Percentiles rank a stretch among this genome's conserved stretches.
Evolutionary conservation across 2,113 vertebrate genomes (phyloP).

Genomic region (Heloderma charlesbogerti): DNA sequence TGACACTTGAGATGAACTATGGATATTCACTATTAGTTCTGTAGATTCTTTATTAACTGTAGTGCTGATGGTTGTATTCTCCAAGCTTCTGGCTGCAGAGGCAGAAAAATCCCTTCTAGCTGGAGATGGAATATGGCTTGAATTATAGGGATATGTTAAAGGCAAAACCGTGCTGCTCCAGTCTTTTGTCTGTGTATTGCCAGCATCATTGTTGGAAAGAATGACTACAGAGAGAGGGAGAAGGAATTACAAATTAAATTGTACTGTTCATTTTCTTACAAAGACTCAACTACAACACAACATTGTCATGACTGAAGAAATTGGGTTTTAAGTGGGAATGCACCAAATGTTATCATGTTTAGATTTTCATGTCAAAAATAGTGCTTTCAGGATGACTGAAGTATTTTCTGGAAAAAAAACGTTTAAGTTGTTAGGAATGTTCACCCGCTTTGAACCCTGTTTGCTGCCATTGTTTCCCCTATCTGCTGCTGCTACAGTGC

Average conservation of each 20-base stretch:
- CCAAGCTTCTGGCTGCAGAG: neutral
- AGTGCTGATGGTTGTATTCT: neutral
- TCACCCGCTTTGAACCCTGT: too few relatives aligned
- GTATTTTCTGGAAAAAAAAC: neutral
- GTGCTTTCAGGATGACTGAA: neutral
- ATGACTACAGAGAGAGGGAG: slow-evolving; percentile 50
- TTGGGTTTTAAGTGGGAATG: neutral
- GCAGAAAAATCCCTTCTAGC: slow-evolving; percentile 30
- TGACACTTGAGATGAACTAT: neutral
- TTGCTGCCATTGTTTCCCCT: neutral
- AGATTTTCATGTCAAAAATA: neutral
- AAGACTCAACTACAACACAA: neutral
- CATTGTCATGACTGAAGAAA: neutral
- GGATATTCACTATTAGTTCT: accelerated
- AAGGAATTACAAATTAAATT: slow-evolving; percentile 31
- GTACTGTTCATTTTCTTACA: slow-evolving; percentile 8
- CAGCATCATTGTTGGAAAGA: slow-evolving; percentile 13
- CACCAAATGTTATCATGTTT: neutral
- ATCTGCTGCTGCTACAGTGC: neutral
- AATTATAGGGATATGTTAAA: slow-evolving; percentile 22
- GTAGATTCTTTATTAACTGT: neutral
- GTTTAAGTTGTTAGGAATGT: neutral
- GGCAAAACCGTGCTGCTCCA: neutral
- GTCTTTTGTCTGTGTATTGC: neutral
- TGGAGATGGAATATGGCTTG: neutral